A percentile compares a stretch with the other conserved stretches of the same genome.
Conservation (phyloP, 2,797 vertebrate species). For the Eidolon dupreanum region DNA sequence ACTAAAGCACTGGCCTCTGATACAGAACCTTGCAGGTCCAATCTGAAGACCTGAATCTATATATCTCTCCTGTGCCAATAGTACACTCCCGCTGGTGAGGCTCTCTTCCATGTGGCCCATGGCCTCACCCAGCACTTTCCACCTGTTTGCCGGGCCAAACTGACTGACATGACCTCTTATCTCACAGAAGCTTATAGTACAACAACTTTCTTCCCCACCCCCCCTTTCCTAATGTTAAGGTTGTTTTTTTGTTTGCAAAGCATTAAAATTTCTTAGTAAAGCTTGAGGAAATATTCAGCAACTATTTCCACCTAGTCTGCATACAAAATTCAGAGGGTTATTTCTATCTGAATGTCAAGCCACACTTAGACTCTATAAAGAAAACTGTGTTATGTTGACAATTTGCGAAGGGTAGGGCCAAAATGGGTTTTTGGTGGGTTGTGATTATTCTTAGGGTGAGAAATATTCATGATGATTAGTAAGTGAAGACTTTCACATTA, state of each 20-base stretch:
- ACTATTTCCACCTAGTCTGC: constrained; percentile 23
- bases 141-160: background rate
- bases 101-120: rapidly evolving
- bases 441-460: background rate
- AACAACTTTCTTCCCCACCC: background rate
- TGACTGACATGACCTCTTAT: background rate
- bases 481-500: background rate
- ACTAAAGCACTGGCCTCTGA: background rate
- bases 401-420: background rate
- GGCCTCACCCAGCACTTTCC: background rate
- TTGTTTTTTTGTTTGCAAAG: background rate
- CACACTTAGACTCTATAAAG: background rate
- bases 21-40: background rate
- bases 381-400: background rate
- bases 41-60: rapidly evolving
- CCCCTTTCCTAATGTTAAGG: background rate
- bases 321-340: background rate
- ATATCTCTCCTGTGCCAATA: background rate
- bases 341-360: constrained; percentile 50
- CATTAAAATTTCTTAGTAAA: constrained; percentile 16
- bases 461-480: background rate
- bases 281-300: background rate
- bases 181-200: background rate
- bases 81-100: background rate
- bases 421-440: background rate